Base-by-base conservation (phyloP, 2,888 invertebrate species). In the Emesis russula region DNA sequence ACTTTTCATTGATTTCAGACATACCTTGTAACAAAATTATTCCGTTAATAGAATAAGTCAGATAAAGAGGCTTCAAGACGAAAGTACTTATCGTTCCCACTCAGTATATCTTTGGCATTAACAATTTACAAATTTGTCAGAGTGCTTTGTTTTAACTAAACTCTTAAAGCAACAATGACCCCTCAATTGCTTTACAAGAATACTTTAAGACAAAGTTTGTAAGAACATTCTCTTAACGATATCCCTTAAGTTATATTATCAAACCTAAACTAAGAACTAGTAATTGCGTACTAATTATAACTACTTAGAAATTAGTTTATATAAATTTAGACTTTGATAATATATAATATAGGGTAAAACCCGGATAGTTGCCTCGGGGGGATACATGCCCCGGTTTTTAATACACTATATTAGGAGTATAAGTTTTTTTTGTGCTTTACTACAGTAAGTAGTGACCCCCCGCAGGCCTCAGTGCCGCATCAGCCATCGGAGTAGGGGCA, bases 61-160 rank as follows among this genome's bases (percentile, higher is more conserved):
- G 48, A 48, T 48, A 3, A 48, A 48, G 48, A 48, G 48, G 48
- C 48, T 48, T 48, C 13, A 48, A 15, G 48, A 48, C 15, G 48
- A 48, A 66, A 66, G 31, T 31, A 66, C 66, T 66, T 66, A 31
- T 66, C 31, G 66, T 31, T 33, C 13, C 31, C 4, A 31, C 13
- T 66, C 66, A 66, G 11, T 25, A 31, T 66, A 25, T 31, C 33
- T 66, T 66, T 66, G 66, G 25, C 13, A 13, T 66, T 31, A 66
- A 66, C 25, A 31, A 3, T 66, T 66, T 66, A 25, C 66, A 13
- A 66, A 66, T 31, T 31, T 66, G 66, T 66, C 66, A 66, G 66
- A 31, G 66, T 66, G 66, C 66, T 66, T 66, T 66, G 66, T 66
- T 33, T 2, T 68, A 68, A 68, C 66, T 31, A 68, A 68, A 68